phyloP scores from a whole-genome alignment of 2,113 vertebrate species.

The Setophaga coronata region DNA sequence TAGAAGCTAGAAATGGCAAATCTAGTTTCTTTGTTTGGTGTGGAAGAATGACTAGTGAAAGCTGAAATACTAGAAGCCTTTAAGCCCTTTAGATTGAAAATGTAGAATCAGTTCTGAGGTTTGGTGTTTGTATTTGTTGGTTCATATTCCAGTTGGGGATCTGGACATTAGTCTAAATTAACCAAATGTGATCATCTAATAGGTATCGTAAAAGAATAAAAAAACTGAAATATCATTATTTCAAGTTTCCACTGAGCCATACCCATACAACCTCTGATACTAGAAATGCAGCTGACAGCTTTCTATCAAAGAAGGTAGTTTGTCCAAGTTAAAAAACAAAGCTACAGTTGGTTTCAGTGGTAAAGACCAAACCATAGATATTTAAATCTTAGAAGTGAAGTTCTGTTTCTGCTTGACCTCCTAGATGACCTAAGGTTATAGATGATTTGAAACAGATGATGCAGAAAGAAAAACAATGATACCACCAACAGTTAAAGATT shows the following conservation, averaged over 20 bases:
- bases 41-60: not conserved
- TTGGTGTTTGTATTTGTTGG: not conserved
- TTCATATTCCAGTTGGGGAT: not conserved
- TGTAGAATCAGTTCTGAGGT: not conserved
- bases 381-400: not conserved
- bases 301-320: not conserved
- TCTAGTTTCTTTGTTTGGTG: not conserved
- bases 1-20: not conserved
- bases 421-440: not conserved
- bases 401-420: slow-evolving; percentile 4
- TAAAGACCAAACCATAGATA: not conserved
- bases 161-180: not conserved
- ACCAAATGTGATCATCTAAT: not conserved
- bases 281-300: not conserved
- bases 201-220: not conserved
- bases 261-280: not conserved
- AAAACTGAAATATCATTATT: not conserved
- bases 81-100: not conserved
- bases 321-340: not conserved
- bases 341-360: not conserved
- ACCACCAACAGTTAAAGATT: slow-evolving; percentile 49
- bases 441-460: slow-evolving; percentile 52
- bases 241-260: not conserved
- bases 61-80: not conserved
- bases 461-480: slow-evolving; percentile 35